These are phyloP conservation scores for Tichodroma muraria DNA, from an alignment of 2,113 vertebrate genomes.

Conservation along the genomic window DNA sequence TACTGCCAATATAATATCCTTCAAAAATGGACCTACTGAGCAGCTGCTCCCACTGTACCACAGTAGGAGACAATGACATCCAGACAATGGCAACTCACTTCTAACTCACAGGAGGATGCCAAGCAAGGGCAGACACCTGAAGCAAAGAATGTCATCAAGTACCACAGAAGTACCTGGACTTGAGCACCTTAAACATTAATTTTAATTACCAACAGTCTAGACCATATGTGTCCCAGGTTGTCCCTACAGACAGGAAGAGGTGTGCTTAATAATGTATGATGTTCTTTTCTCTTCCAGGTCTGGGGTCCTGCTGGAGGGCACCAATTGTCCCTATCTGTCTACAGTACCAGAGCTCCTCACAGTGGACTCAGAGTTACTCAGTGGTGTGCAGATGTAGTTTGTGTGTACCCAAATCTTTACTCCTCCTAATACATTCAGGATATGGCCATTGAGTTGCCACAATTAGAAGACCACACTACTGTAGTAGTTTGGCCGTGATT, in stretches of 20 bases:
- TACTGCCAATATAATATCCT: fast-evolving
- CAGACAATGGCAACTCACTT: not conserved
- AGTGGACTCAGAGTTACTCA: no score
- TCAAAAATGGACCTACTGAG: not conserved
- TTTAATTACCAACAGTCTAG: not conserved
- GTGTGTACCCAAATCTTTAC: not conserved
- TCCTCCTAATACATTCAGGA: not conserved
- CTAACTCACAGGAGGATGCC: not conserved
- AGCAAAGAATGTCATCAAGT: not conserved
- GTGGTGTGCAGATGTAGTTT: not conserved
- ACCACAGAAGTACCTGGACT: not conserved
- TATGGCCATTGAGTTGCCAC: not conserved
- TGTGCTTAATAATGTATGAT: not conserved
- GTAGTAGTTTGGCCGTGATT: no score
- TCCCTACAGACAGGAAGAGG: not conserved
- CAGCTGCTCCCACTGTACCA: not conserved
- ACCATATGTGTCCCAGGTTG: not conserved
- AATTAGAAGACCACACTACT: not conserved
- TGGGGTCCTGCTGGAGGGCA: not conserved
- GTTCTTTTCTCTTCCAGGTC: not conserved
- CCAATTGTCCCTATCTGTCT: not conserved
- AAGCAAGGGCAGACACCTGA: not conserved
- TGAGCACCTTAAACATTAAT: not conserved
- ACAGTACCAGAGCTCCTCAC: not conserved
- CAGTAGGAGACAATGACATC: not conserved